A percentile compares a stretch with the other conserved stretches of the same genome.
Evolutionary conservation across 1,140 invertebrate species (phyloP).

Genomic region (Linepithema humile): DNA sequence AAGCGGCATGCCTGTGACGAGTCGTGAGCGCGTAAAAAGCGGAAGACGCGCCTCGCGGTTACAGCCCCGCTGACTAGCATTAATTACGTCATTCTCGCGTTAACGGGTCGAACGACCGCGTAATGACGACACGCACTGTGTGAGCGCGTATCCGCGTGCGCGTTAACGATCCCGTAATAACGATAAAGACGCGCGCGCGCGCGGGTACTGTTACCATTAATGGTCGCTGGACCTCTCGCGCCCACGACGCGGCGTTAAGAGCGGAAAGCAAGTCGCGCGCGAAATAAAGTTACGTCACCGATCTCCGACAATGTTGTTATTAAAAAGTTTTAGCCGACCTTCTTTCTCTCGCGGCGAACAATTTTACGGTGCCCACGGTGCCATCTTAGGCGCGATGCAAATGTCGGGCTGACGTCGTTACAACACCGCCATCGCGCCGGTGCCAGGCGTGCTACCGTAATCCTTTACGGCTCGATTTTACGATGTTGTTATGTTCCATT

Average conservation of each 20-base stretch:
- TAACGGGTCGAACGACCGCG: constrained; percentile 45
- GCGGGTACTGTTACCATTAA: constrained; percentile 48
- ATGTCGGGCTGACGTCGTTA: background rate
- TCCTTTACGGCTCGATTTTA: constrained; percentile 30
- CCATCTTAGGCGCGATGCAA: constrained; percentile 13
- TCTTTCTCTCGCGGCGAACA: background rate
- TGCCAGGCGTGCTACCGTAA: constrained; percentile 2
- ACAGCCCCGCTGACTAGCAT: constrained; percentile 45
- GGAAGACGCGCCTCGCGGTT: constrained; percentile 33
- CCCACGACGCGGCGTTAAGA: background rate
- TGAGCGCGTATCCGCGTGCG: background rate
- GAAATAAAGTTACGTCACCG: constrained; percentile 21
- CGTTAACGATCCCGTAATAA: constrained; percentile 58
- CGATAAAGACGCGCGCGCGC: constrained; percentile 39
- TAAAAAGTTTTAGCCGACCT: background rate
- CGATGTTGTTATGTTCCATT: constrained; percentile 20
- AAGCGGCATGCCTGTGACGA: constrained; percentile 32
- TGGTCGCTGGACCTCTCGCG: background rate
- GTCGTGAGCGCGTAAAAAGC: constrained; percentile 32
- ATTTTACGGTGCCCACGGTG: constrained; percentile 1
- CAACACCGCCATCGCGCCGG: background rate
- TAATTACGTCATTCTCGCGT: constrained; percentile 58
- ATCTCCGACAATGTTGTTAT: background rate
- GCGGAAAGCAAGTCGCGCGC: constrained; percentile 9
- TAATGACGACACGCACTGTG: constrained; percentile 41